phyloP scores from a whole-genome alignment of 2,797 vertebrate genomes.

The Falco peregrinus region DNA sequence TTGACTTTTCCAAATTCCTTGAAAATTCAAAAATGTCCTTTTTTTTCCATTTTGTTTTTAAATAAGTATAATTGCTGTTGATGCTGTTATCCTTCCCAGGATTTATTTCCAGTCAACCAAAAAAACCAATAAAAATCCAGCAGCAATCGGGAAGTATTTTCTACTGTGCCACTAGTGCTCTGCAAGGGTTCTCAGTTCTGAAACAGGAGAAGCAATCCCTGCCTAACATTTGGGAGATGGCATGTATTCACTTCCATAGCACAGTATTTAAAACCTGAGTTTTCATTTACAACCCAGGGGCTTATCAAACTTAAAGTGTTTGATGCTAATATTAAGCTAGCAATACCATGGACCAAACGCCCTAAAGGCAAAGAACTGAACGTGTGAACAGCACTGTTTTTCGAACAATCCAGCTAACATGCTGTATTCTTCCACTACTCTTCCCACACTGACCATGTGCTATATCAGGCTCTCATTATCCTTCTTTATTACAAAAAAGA shows the following conservation, averaged over 20 bases:
- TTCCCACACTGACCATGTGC: not conserved
- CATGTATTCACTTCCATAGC: not conserved
- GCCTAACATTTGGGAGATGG: not conserved
- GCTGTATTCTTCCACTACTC: not conserved
- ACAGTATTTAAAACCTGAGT: not conserved
- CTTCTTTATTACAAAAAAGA: not conserved
- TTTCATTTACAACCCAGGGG: not conserved
- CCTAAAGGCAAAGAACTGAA: not conserved
- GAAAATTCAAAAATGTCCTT: not conserved
- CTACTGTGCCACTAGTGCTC: not conserved
- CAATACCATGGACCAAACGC: not conserved
- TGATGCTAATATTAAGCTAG: not conserved
- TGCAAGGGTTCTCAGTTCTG: not conserved
- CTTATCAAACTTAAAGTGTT: not conserved
- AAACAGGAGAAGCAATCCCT: not conserved
- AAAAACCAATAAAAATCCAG: not conserved
- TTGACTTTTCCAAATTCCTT: not conserved
- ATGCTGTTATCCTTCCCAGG: not conserved
- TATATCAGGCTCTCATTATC: not conserved
- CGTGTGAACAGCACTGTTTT: not conserved
- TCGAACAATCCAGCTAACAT: not conserved
- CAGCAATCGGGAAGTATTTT: not conserved
- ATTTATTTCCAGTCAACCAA: not conserved
- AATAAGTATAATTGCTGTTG: not conserved
- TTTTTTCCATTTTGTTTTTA: not conserved